A percentile compares a stretch with the other conserved stretches of the same genome.
These are phyloP conservation scores for Platycercus adscitus DNA, from an alignment of 2,113 vertebrate genomes.

Conservation along the genomic window DNA sequence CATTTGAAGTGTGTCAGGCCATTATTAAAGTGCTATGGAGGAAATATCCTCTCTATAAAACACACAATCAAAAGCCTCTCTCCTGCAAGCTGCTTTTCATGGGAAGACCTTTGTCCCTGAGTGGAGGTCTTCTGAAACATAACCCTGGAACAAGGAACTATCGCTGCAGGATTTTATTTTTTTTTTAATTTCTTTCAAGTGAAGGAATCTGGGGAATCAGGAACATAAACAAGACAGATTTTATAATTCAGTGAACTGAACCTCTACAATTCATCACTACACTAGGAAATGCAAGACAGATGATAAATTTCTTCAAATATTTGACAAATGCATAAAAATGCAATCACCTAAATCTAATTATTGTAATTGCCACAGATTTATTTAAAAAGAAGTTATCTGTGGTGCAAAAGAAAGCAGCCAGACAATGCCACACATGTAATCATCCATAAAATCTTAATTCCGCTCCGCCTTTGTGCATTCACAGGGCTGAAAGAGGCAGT, in stretches of 20 bases:
- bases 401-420: background rate
- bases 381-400: background rate
- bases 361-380: background rate
- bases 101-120: background rate
- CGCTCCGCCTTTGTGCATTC: background rate
- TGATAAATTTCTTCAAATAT: slow-evolving; percentile 22
- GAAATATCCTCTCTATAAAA: slow-evolving; percentile 43
- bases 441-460: background rate
- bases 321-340: slow-evolving; percentile 4
- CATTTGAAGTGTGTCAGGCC: background rate
- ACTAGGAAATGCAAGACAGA: background rate
- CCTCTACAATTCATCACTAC: background rate
- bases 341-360: background rate
- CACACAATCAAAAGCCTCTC: slow-evolving; percentile 17
- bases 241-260: background rate
- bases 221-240: background rate
- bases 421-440: background rate
- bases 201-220: background rate
- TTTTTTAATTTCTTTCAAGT: background rate
- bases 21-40: background rate
- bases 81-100: background rate
- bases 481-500: background rate
- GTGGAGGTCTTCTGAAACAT: background rate
- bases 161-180: background rate
- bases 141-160: background rate